Base-by-base conservation (phyloP, 2,797 vertebrate species). In the Steatocranus sp. region DNA sequence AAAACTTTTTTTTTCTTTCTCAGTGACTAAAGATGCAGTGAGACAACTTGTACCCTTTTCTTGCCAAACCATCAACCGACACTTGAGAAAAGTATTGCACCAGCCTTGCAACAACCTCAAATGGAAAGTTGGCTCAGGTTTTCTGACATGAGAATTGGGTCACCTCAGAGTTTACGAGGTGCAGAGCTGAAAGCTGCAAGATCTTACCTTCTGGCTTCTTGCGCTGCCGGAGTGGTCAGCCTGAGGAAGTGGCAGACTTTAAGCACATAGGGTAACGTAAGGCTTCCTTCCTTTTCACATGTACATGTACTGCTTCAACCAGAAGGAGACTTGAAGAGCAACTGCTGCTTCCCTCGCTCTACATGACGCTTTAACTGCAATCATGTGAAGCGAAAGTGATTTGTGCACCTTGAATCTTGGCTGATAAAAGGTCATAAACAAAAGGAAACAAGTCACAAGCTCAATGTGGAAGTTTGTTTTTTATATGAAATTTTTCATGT, bases 231-330 rank as follows among this genome's bases (percentile, higher is more conserved):
- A 87, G 76, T 76, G 91, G 89, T 90, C 84, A 87, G 2, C 51
- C 27, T 1, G 61, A 87, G 86, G 88, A 93, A 88, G 90, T 81
- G 73, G 83, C 80, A 87, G 75, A 17, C 43, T 78, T 74, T 86
- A 77, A 76, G 41, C 6, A 74, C 76, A 10, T 11, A n/a, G 30
- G 11, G 10, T 48, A 84, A 82, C 1, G 4, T 30, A 25, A 27
- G 7, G 73, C 81, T 93, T 92, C 86, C 90, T 94, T 90, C 86
- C 87, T 87, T 74, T 41, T 2, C 70, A 43, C 4, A 5, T 75
- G 81, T 74, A 86, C 38, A 83, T 7, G 1, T 2, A 4, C 23
- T 78, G 56, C 2, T 86, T 82, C 81, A 84, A 68, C 46, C 48
- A 76, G 23, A 30, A 66, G 75, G 49, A 5, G 9, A 38, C 36